These are phyloP conservation scores for Seriola aureovittata DNA, from an alignment of 2,113 vertebrate species.

Conservation along the genomic window DNA sequence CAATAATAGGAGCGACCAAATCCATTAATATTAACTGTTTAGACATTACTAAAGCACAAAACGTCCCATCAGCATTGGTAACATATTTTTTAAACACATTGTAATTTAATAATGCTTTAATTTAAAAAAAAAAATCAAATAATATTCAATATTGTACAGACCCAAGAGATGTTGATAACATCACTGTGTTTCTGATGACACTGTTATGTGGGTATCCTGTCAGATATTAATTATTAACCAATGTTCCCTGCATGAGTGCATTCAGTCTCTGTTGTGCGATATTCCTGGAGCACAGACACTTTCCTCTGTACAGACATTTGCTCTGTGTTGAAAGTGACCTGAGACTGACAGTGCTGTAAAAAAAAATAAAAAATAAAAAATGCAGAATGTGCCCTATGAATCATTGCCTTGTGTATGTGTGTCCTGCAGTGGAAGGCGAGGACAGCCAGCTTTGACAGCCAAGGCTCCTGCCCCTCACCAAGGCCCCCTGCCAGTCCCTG, in stretches of 20 bases:
- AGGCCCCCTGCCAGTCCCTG: conserved; percentile 93
- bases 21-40: too few species aligned
- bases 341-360: background rate
- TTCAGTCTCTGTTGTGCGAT: background rate
- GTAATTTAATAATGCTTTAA: too few species aligned
- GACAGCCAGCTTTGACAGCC: conserved; percentile 96
- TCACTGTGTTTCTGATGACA: background rate
- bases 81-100: too few species aligned
- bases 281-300: background rate
- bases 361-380: background rate
- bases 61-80: too few species aligned
- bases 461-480: conserved; percentile 95
- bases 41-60: too few species aligned
- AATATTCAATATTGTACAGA: too few species aligned
- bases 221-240: background rate
- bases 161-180: too few species aligned
- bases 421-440: conserved; percentile 94
- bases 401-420: conserved; percentile 61
- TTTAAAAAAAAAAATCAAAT: too few species aligned
- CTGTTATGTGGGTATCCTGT: background rate
- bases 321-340: background rate
- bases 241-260: too few species aligned
- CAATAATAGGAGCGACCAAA: too few species aligned
- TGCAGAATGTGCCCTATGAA: conserved; percentile 40
- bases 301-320: background rate